phyloP scores from a whole-genome alignment of 2,113 vertebrate species.

The Rattus norvegicus region DNA sequence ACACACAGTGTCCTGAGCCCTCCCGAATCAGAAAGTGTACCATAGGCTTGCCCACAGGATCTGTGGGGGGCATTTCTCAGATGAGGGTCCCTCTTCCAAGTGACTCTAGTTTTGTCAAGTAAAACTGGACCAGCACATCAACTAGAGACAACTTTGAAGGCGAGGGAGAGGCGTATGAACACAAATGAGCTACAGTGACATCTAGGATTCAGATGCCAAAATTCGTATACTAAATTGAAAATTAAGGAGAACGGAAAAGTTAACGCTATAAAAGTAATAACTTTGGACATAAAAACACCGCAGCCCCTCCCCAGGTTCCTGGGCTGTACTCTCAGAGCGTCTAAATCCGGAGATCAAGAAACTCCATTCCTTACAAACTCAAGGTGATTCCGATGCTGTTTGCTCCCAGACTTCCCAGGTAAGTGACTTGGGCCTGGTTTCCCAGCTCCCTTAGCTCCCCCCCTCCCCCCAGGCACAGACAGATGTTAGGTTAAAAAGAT shows the following conservation, averaged over 20 bases:
- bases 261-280: not conserved
- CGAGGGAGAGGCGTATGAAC: not conserved
- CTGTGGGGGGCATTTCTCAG: not conserved
- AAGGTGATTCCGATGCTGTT: not conserved
- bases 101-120: not conserved
- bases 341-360: not conserved
- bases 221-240: not conserved
- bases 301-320: not conserved
- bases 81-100: not conserved
- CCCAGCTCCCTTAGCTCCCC: not conserved
- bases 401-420: not conserved
- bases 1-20: not conserved
- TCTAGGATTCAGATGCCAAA: not conserved
- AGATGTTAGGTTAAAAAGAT: not conserved
- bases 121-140: not conserved
- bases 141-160: not conserved
- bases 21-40: not conserved
- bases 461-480: not conserved
- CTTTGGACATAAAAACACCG: not conserved
- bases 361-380: not conserved
- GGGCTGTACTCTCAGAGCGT: not conserved
- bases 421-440: not conserved
- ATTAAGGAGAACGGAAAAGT: not conserved
- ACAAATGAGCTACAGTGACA: no score
- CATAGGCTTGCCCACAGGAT: not conserved